A percentile compares a stretch with the other conserved stretches of the same genome.
Conservation (phyloP, 2,797 vertebrate species). For the Apogon talboti region DNA sequence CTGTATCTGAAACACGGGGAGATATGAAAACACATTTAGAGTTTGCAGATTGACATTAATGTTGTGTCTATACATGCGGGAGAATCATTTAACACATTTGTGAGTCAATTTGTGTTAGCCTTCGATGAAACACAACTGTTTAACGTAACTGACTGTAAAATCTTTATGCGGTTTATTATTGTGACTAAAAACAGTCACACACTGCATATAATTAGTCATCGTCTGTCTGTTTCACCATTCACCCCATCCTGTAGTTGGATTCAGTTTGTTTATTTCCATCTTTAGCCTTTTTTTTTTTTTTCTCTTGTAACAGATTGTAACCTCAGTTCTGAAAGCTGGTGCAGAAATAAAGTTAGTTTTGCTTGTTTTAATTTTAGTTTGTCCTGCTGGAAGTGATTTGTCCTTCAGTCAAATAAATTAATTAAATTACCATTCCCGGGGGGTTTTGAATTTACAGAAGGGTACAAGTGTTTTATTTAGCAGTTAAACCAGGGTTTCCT, state of each 20-base stretch:
- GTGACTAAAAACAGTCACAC: no score
- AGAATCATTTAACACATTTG: not conserved
- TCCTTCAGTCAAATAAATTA: no score
- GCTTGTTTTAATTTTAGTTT: no score
- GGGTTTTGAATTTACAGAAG: not conserved
- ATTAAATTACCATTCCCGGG: no score
- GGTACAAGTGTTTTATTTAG: slow-evolving; percentile 5
- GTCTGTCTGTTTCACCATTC: not conserved
- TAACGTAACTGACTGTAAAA: not conserved
- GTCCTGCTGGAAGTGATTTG: no score
- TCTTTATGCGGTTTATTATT: no score
- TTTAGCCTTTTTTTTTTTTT: no score
- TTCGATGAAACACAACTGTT: no score
- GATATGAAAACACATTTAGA: not conserved
- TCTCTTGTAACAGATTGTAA: no score
- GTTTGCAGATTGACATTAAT: not conserved
- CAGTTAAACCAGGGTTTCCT: not conserved
- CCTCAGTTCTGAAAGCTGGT: no score
- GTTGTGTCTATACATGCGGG: no score
- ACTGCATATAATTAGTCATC: not conserved
- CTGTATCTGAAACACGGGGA: not conserved
- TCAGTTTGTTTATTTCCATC: not conserved
- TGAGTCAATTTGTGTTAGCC: not conserved
- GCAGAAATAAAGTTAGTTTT: no score
- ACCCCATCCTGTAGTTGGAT: not conserved